Evolutionary conservation across 1,140 invertebrate species (phyloP).

Genomic region (Euborellia annulipes): DNA sequence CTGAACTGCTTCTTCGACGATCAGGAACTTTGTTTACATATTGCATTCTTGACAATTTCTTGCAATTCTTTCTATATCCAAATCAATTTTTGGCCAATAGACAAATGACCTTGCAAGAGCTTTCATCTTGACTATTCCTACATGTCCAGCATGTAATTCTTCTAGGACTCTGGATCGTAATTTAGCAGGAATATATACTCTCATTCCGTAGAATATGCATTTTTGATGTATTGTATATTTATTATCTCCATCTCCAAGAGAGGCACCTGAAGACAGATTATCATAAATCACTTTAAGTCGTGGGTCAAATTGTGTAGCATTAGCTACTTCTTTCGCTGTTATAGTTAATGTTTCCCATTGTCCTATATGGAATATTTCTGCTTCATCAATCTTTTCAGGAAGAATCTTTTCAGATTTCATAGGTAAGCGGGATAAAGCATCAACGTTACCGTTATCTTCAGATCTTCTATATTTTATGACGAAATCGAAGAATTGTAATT

Average conservation of each 20-base stretch:
- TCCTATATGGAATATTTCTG: neutral
- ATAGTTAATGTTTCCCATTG: neutral
- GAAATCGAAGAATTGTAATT: constrained; percentile 16
- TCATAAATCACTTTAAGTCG: no score
- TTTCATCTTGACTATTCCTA: constrained; percentile 19
- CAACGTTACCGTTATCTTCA: constrained; percentile 16
- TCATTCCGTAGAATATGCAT: constrained; percentile 9
- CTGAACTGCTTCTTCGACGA: neutral
- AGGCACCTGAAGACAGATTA: no score
- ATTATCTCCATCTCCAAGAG: constrained; percentile 3
- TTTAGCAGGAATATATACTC: constrained; percentile 14
- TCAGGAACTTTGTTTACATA: neutral
- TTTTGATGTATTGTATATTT: constrained; percentile 6
- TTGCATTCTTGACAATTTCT: neutral
- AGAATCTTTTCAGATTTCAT: neutral
- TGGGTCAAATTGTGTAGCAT: neutral
- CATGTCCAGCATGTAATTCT: constrained; percentile 17
- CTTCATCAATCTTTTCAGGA: neutral
- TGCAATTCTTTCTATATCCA: constrained; percentile 14
- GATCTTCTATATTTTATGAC: constrained; percentile 14
- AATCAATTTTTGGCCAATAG: constrained; percentile 20
- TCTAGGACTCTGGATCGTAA: constrained; percentile 12
- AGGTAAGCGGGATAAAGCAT: constrained; percentile 15
- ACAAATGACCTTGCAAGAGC: constrained; percentile 14
- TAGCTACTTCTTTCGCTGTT: neutral